Evolutionary conservation across 2,113 vertebrate genomes (phyloP), one percentile per base, ranked within the genome.

Genomic region (Suricata suricatta): DNA sequence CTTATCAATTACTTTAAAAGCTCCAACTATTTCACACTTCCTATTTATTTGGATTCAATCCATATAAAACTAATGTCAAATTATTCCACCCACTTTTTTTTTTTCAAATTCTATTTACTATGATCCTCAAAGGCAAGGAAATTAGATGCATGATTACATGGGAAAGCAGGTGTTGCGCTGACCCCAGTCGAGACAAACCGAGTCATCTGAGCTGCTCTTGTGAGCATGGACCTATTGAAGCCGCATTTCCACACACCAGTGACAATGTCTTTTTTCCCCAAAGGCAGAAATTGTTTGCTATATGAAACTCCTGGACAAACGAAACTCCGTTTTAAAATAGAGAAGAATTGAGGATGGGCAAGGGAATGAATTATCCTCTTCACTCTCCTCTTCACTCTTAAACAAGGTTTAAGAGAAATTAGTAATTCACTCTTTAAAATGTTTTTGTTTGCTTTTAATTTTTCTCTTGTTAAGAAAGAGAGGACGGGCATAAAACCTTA

Each of bases 261-360:
- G 93, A 97, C 97, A 97, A 95, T 72, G 81, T 96, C 68, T 97
- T 98, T 98, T 71, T 33, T 31, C 93, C 89, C 97, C 92, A 97
- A 98, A 97, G 83, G 79, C 94, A 97, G 93, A 98, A 97, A 92
- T 90, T 93, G 72, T 96, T 97, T 98, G 94, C 93, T 97, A 85
- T 29, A 33, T 97, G 90, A 93, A 98, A 98, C 88, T 97, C 77
- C 88, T 97, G 27, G 77, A 97, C 93, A 97, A 98, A 91, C 90
- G 93, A 95, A 98, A 98, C 92, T 98, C 88, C 97, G 63, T 98
- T 98, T 98, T 98, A 95, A 96, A 97, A 97, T 96, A 92, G 89
- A 97, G 90, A 85, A 95, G 88, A 97, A 97, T 91, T 97, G 87
- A 98, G 5, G 19, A 60, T 6, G 72, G n/a, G 14, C 12, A 79